These are phyloP conservation scores for Rotaria socialis DNA, from an alignment of 2,888 invertebrate species.

Conservation along the genomic window DNA sequence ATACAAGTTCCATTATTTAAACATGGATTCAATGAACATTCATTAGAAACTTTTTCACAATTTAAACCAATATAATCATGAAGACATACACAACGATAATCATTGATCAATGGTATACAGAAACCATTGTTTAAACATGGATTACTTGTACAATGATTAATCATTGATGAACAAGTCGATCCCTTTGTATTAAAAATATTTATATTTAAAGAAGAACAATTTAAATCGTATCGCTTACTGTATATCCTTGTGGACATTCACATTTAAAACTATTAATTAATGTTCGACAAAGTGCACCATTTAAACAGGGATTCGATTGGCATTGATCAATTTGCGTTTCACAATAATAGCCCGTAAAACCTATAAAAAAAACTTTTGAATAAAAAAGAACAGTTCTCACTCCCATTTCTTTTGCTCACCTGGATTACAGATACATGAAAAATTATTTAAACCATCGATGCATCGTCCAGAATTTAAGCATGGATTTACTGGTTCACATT, in stretches of 20 bases:
- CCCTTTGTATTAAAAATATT: not conserved
- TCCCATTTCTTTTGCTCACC: not conserved
- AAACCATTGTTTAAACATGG: slow-evolving; percentile 45
- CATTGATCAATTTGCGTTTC: slow-evolving; percentile 43
- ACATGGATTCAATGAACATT: slow-evolving; percentile 41
- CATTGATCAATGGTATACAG: slow-evolving; percentile 19
- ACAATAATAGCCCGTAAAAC: slow-evolving; percentile 44
- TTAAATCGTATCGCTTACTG: not conserved
- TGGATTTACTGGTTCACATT: slow-evolving; percentile 44
- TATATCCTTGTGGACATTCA: slow-evolving; percentile 45
- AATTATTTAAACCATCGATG: slow-evolving; percentile 5
- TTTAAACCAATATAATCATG: slow-evolving; percentile 35
- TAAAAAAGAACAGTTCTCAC: no score
- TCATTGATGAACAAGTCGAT: not conserved
- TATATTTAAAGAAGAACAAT: not conserved
- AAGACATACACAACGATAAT: slow-evolving; percentile 42
- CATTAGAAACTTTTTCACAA: slow-evolving; percentile 28
- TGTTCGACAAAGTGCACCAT: slow-evolving; percentile 45
- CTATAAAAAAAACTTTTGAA: not conserved
- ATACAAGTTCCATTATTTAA: slow-evolving; percentile 44
- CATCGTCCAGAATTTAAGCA: slow-evolving; percentile 44
- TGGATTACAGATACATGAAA: not conserved
- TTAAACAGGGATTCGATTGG: slow-evolving; percentile 46
- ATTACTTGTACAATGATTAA: slow-evolving; percentile 35
- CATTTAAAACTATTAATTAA: slow-evolving; percentile 39